Evolutionary conservation across 2,797 vertebrate species (phyloP), one percentile per base, ranked within the genome.

Genomic region (Kryptopterus vitreolus): DNA sequence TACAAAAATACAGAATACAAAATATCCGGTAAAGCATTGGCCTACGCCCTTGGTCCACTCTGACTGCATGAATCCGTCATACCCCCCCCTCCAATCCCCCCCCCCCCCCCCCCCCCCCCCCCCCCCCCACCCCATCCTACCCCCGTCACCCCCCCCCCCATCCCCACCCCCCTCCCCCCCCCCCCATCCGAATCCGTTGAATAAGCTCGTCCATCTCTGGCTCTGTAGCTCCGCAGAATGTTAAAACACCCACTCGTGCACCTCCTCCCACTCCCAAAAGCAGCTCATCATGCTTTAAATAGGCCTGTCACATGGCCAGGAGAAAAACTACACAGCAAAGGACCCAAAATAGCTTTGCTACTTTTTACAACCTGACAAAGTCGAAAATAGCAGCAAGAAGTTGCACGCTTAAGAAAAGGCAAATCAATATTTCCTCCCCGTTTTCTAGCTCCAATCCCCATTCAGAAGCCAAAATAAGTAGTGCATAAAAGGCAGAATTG

Each of bases 41-140:
- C 82, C 81, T 90, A 86, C 85, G 85, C 88, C 73, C 72, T 87
- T 84, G 87, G 87, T 88, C 79, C 29, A 78, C 85, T 0, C 76
- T 90, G 92, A 84, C 73, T 80, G 55, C 74, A 92, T 91, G 87
- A 92, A 91, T 92, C 88, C 90, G 90, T 92, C 87, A 88, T 90
- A 91, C 86, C 75, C 87, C 87, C 84, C 87, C 11, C 13, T 4
- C n/a, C n/a, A 0, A 15, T 85, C 81, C 62, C 86, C 84, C 59
- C 77, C 79, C 55, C 65, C 82, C 29, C 59, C 78, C n/a, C n/a
- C 86, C 75, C 87, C 87, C 84, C 87, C 11, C 13, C 11, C n/a
- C n/a, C 0, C 7, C 84, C 81, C 62, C 86, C 75, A 87, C 87
- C 84, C 87, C 11, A 11, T 4, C n/a, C n/a, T 0, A 15, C 84